Evolutionary conservation across 2,113 vertebrate species (phyloP), one percentile per base, ranked within the genome.

Genomic region (Nipponia nippon): DNA sequence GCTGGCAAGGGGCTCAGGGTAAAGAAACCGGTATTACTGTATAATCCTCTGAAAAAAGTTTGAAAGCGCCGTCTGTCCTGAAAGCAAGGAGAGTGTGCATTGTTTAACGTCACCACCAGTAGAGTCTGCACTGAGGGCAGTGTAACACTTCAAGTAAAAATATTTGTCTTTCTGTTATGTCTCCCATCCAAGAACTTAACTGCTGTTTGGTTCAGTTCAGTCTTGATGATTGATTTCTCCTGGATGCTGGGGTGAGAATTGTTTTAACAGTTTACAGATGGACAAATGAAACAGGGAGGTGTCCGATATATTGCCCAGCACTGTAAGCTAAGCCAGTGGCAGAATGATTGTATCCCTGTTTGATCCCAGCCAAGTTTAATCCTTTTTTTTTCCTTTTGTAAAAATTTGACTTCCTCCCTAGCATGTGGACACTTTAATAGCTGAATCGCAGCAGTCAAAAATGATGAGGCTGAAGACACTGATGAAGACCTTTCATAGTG

Each of bases 251-350:
- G 72, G 94, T 95, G 95, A 92, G 93, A 96, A 93, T 58, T 90
- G 81, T 90, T 95, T 91, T 90, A 97, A 89, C 85, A 71, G 95
- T 90, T 93, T 93, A 92, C 95, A 97, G 94, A 97, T 79, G 91
- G 82, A 95, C 82, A 90, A 97, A 92, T 59, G 83, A 95, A 96
- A 79, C 40, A 93, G 89, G 86, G 96, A 95, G 94, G 94, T 92
- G 96, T 92, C 87, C 69, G 0, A n/a, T 63, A 87, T 42, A 17
- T 80, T 77, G 80, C 77, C 97, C 96, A 97, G 97, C 71, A 73
- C 92, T 47, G 81, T 93, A 40, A 66, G 40, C 75, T 93, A 90
- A 96, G 82, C 96, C 96, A 97, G 95, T 93, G 91, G 91, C 89
- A 95, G 62, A 81, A 67, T 15, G 11, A 77, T 83, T 70, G 53